Conservation (phyloP, 2,113 vertebrate genomes). For the Rhombomys opimus region DNA sequence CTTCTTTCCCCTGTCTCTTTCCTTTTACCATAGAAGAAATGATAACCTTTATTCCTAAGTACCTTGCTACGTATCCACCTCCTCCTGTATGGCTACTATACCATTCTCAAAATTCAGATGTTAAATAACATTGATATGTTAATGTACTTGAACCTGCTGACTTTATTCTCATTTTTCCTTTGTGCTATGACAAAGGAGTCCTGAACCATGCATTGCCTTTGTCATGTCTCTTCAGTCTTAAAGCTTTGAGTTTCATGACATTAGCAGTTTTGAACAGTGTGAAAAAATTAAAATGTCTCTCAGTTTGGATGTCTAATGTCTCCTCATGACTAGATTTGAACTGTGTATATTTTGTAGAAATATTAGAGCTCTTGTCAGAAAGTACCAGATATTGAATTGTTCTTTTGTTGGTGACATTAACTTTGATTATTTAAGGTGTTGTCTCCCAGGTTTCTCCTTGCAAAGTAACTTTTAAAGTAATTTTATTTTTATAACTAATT, state of each 20-base stretch:
- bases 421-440: not conserved
- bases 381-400: not conserved
- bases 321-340: not conserved
- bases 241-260: not conserved
- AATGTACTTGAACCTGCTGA: not conserved
- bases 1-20: not conserved
- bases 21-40: not conserved
- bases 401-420: not conserved
- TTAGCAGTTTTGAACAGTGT: not conserved
- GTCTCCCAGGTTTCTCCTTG: not conserved
- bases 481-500: not conserved
- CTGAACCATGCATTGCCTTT: not conserved
- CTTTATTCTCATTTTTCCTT: not conserved
- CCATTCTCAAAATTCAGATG: not conserved
- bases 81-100: not conserved
- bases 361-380: not conserved
- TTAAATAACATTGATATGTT: not conserved
- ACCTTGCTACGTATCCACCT: not conserved
- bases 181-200: not conserved
- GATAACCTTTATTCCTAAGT: constrained; percentile 3
- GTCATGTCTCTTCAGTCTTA: not conserved
- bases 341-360: not conserved
- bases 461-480: not conserved
- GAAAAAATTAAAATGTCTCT: not conserved
- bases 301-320: not conserved